phyloP scores from a whole-genome alignment of 2,113 vertebrate species.

The Aramus guarauna region DNA sequence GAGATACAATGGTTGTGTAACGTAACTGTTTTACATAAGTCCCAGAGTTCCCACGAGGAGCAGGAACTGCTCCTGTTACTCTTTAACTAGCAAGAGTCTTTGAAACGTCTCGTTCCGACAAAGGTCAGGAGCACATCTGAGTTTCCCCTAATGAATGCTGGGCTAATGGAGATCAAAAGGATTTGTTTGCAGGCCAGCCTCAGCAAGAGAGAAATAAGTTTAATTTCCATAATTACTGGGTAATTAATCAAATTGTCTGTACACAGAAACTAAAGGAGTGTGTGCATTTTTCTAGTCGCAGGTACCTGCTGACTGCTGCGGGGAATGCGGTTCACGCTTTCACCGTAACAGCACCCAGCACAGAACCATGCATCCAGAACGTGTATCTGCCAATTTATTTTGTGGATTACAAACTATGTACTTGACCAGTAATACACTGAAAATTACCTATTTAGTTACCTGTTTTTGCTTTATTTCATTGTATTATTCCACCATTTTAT shows the following conservation, averaged over 20 bases:
- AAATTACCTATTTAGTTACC: not conserved
- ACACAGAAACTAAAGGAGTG: not conserved
- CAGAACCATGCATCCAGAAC: not conserved
- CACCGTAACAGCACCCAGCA: not conserved
- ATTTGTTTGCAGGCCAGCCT: not conserved
- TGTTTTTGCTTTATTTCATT: not conserved
- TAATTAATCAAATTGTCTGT: constrained; percentile 16
- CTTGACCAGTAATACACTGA: not conserved
- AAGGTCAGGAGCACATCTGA: constrained; percentile 14
- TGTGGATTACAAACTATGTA: not conserved
- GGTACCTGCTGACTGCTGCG: not conserved
- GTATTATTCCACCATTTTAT: not conserved
- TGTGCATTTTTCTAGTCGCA: not conserved
- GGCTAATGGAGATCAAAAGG: constrained; percentile 10
- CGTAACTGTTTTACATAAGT: not conserved
- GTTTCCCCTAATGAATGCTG: not conserved
- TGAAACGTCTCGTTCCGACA: not conserved
- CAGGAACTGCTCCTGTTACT: constrained; percentile 22
- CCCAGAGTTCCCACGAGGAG: not conserved
- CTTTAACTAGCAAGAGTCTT: constrained; percentile 29
- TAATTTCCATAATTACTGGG: constrained; percentile 6
- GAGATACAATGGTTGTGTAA: not conserved
- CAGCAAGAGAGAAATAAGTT: not conserved
- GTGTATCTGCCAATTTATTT: not conserved
- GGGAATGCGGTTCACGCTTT: not conserved